Conservation (phyloP, 2,113 vertebrate species). For the Hyaena hyaena region DNA sequence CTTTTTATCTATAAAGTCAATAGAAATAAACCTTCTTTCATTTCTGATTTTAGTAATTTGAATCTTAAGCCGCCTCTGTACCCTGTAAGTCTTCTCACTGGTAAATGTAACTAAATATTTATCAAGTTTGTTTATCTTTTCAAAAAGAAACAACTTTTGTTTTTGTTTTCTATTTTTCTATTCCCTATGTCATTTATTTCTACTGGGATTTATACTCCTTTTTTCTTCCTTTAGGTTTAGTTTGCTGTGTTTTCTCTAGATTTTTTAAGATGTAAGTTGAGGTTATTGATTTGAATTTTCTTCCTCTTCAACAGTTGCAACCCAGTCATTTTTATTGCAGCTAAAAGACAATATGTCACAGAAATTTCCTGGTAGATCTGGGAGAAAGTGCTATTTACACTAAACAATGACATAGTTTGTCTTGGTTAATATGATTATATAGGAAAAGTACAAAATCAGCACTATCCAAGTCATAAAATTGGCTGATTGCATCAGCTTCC, state of each 20-base stretch:
- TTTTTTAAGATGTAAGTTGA: neutral
- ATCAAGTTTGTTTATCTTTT: neutral
- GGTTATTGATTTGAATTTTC: neutral
- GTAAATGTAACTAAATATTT: neutral
- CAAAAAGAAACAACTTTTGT: neutral
- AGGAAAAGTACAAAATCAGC: constrained; percentile 91
- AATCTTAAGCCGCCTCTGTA: neutral
- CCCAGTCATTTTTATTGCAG: constrained; percentile 97
- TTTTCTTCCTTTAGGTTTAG: neutral
- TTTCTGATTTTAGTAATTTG: neutral
- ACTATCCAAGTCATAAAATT: constrained; percentile 84
- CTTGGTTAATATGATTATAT: constrained; percentile 98
- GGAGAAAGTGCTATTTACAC: constrained; percentile 93
- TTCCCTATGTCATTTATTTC: neutral
- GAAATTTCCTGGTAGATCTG: constrained; percentile 97
- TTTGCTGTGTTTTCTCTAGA: neutral
- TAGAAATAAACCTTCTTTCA: neutral
- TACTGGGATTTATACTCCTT: neutral
- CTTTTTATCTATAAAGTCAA: neutral
- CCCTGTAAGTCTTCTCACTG: neutral
- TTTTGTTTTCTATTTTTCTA: neutral
- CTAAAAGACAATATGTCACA: constrained; percentile 98
- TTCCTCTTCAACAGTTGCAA: constrained; percentile 89
- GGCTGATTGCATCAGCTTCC: constrained; percentile 90
- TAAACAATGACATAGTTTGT: constrained; percentile 93